A percentile compares a stretch with the other conserved stretches of the same genome.
phyloP scores from a whole-genome alignment of 1,140 invertebrate species.

The Reticulitermes speratus region DNA sequence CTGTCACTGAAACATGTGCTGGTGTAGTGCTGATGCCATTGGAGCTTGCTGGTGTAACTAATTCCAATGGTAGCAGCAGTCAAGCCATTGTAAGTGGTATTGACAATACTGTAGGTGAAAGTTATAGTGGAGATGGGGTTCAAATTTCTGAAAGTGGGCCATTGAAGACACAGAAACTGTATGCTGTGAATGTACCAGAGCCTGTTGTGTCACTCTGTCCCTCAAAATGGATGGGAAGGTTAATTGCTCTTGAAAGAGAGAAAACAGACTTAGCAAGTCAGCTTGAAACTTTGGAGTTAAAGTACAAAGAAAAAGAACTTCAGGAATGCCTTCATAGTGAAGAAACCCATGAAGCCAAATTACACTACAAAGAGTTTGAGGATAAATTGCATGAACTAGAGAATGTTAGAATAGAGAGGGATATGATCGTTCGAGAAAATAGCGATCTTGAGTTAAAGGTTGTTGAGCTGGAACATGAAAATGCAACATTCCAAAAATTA shows the following conservation, averaged over 20 bases:
- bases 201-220: background rate
- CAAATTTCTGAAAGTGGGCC: background rate
- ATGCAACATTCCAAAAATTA: background rate
- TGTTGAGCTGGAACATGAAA: background rate
- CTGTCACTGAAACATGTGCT: background rate
- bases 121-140: background rate
- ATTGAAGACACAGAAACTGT: background rate
- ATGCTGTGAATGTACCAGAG: background rate
- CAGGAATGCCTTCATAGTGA: background rate
- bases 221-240: background rate
- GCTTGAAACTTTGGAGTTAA: background rate
- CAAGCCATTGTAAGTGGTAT: background rate
- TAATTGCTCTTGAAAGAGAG: background rate
- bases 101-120: background rate
- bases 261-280: background rate
- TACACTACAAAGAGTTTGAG: background rate
- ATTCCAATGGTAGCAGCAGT: background rate
- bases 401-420: background rate
- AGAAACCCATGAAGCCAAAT: background rate
- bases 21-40: background rate
- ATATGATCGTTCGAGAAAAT: background rate
- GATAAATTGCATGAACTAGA: background rate
- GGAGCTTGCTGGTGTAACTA: background rate
- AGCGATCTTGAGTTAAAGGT: background rate
- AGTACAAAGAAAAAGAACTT: background rate